Evolutionary conservation across 2,888 invertebrate species (phyloP), one percentile per base, ranked within the genome.

Genomic region (Aleiodes leptofemur): DNA sequence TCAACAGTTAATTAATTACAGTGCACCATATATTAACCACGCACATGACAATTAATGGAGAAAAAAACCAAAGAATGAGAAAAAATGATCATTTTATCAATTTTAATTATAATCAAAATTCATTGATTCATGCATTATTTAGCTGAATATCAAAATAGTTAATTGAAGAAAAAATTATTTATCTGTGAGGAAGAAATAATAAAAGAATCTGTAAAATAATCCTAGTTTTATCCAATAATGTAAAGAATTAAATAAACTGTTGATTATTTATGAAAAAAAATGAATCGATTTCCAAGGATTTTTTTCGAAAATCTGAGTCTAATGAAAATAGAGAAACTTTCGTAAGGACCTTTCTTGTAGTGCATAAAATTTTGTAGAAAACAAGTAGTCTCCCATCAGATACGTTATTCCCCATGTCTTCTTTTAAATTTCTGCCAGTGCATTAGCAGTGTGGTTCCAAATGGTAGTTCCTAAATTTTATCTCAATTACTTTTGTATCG

Each of bases 231-330:
- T 57, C 13, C 29, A 57, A 31, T 57, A 51, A 31, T 68, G 51
- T 51, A 61, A 11, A 61, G 23, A 51, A 68, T 68, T 51, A 50
- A 68, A 68, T 68, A 68, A 68, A 68, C 51, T 68, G 68, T 68
- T 68, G 31, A 51, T 51, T 68, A 68, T 68, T 68, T 51, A 68
- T 68, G 68, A 68, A 34, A n/a, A 51, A 16, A 50, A 51, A 66
- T 34, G 48, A 50, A 29, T 43, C 14, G 0, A 29, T 29, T 53
- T 53, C 4, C 9, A 3, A 16, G 14, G 34, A 34, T 34, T 53
- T 16, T 0, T 53, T 16, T 53, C 51, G n/a, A n/a, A 51, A 1
- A 4, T 51, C 4, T 11, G 13, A 14, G 4, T 51, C 5, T 51
- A n/a, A 13, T 11, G 13, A 51, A 14, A 11, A 14, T 23, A 51